Conservation (phyloP, 2,888 invertebrate genomes). For the Scotopteryx bipunctaria region DNA sequence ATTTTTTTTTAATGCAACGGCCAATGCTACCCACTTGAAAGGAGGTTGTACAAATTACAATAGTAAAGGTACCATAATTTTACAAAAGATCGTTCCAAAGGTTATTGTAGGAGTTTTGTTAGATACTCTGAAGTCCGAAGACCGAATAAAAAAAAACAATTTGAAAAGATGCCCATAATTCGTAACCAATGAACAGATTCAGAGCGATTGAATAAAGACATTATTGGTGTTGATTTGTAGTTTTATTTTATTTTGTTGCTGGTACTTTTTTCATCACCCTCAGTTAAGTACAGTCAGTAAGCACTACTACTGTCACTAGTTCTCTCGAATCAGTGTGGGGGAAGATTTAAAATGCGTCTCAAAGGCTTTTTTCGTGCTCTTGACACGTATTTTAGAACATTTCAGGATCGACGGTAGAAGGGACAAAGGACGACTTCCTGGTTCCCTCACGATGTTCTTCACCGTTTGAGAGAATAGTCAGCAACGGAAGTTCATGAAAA, state of each 20-base stretch:
- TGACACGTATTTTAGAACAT: too few species aligned
- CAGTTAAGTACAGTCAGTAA: too few species aligned
- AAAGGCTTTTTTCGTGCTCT: too few species aligned
- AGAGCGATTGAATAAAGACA: conserved; percentile 6
- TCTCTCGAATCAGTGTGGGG: too few species aligned
- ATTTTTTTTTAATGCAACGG: too few species aligned
- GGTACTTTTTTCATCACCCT: not conserved
- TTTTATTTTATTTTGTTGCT: not conserved
- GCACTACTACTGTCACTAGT: too few species aligned
- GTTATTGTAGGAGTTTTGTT: conserved; percentile 30
- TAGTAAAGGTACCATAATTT: not conserved
- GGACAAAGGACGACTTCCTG: too few species aligned
- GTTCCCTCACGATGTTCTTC: too few species aligned
- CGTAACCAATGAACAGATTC: conserved; percentile 16
- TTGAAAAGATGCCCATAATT: conserved; percentile 15
- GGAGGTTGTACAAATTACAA: conserved; percentile 41
- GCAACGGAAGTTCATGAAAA: too few species aligned
- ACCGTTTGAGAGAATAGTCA: too few species aligned
- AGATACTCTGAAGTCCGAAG: conserved; percentile 12
- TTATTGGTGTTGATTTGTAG: not conserved
- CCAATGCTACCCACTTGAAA: conserved; percentile 32
- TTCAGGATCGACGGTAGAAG: too few species aligned
- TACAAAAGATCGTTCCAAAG: not conserved
- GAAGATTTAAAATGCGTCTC: too few species aligned
- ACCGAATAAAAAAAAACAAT: conserved; percentile 4